A percentile compares a stretch with the other conserved stretches of the same genome.
phyloP scores from a whole-genome alignment of 2,113 vertebrate genomes.

The Anoplopoma fimbria region DNA sequence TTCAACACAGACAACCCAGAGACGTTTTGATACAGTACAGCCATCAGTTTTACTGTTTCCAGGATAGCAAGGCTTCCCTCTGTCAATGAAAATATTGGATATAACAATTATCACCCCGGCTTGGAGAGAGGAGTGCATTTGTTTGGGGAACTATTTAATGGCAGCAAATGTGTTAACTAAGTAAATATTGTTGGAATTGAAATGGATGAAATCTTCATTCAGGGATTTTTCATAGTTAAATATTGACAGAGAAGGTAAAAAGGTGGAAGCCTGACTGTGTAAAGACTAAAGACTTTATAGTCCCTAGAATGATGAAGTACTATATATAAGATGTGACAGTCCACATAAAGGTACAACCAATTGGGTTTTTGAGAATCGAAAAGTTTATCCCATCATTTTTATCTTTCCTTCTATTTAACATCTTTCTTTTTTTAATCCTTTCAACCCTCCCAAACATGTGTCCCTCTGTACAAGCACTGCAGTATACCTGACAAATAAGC shows the following conservation, averaged over 20 bases:
- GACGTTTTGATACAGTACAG: conserved; percentile 6
- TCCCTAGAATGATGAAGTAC: not conserved
- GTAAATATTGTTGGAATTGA: not conserved
- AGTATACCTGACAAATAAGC: not conserved
- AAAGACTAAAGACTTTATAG: not conserved
- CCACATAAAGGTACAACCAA: not conserved
- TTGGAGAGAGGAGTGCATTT: conserved; percentile 5
- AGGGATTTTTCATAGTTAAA: not conserved
- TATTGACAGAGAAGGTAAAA: not conserved
- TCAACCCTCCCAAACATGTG: not conserved
- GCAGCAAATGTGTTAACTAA: conserved; percentile 4
- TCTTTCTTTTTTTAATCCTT: not conserved
- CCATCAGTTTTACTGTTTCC: not conserved
- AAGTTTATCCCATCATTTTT: not conserved
- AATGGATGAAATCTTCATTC: conserved; percentile 6
- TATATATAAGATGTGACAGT: not conserved
- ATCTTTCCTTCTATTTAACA: not conserved
- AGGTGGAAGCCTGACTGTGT: not conserved
- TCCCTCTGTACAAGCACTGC: not conserved
- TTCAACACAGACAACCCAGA: not conserved
- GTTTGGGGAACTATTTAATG: not conserved
- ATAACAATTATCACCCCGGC: not conserved
- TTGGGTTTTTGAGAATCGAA: not conserved
- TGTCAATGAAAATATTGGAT: conserved; percentile 14
- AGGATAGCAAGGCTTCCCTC: not conserved